Percentiles rank a stretch among this genome's conserved stretches.
phyloP scores from a whole-genome alignment of 2,888 invertebrate genomes.

The Gymnoscelis rufifasciata region DNA sequence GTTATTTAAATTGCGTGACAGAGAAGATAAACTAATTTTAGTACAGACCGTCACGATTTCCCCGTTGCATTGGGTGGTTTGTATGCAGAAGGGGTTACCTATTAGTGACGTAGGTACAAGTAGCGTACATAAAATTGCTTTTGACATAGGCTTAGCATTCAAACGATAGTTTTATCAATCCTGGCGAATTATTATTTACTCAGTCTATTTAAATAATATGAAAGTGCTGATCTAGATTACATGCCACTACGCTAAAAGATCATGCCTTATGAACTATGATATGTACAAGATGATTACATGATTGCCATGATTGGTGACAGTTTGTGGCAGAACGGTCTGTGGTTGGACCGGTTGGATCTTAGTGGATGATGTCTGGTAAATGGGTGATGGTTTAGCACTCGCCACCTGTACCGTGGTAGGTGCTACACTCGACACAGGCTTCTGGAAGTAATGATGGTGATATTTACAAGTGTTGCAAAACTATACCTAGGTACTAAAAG shows the following conservation, averaged over 20 bases:
- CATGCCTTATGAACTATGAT: slow-evolving; percentile 3
- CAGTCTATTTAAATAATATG: no score
- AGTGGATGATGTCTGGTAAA: slow-evolving; percentile 89
- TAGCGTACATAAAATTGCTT: no score
- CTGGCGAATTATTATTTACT: no score
- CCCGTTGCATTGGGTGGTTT: no score
- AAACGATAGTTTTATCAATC: no score
- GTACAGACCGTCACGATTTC: no score
- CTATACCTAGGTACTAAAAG: neutral
- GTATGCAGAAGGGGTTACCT: no score
- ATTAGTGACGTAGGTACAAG: no score
- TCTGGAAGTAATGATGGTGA: slow-evolving; percentile 81
- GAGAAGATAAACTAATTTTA: no score
- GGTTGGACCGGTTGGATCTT: slow-evolving; percentile 90
- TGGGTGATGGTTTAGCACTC: slow-evolving; percentile 84
- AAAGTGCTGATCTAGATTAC: no score
- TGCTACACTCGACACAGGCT: slow-evolving; percentile 92
- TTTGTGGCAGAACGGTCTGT: slow-evolving; percentile 81
- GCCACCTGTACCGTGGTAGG: slow-evolving; percentile 85
- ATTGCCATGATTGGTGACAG: slow-evolving; percentile 26
- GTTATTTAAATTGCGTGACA: no score
- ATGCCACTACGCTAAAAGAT: neutral
- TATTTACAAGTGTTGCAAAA: slow-evolving; percentile 60
- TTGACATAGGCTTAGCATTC: no score
- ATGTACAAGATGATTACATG: slow-evolving; percentile 35